Evolutionary conservation across 2,113 vertebrate genomes (phyloP), one percentile per base, ranked within the genome.

Genomic region (Ascaphus truei): DNA sequence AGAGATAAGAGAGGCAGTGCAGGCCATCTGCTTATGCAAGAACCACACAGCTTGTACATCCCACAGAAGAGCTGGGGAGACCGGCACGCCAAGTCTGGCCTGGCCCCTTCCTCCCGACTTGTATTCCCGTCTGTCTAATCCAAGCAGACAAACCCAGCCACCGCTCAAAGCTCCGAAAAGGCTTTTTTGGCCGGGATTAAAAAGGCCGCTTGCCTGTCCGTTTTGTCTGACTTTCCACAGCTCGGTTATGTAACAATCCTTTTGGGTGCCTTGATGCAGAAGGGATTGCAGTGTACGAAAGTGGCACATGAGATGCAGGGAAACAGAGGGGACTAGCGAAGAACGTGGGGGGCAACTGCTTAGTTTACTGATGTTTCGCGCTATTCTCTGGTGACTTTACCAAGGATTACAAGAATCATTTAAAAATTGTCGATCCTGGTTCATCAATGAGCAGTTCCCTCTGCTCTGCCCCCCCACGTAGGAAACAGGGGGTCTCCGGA

Each of bases 1-100:
- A 27, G 33, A 48, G 73, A 79, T 77, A 77, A 69, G 18, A 3
- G n/a, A 8, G 10, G 9, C 36, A 30, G 23, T 25, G 55, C 37
- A 15, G 27, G 52, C 74, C 36, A 31, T 58, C 41, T 43, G 27
- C 20, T 58, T 43, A 26, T 63, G 58, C 27, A 30, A 62, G 36
- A 18, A 18, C 27, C 59, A 34, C 20, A 30, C 55, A 31, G 43
- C 43, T 58, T 52, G 39, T 41, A n/a, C n/a, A n/a, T n/a, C n/a
- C 15, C 5, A 71, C 67, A 71, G 61, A 71, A 37, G 66, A 30
- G 30, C 20, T n/a, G 23, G 55, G 13, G 20, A 50, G 36, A 48
- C n/a, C 43, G 36, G 65, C n/a, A n/a, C n/a, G 55, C 18, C 43
- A 39, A 29, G 56, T 50, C 25, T 52, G 43, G 45, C 13, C 33